phyloP scores from a whole-genome alignment of 2,113 vertebrate species.

The Pholis gunnellus region DNA sequence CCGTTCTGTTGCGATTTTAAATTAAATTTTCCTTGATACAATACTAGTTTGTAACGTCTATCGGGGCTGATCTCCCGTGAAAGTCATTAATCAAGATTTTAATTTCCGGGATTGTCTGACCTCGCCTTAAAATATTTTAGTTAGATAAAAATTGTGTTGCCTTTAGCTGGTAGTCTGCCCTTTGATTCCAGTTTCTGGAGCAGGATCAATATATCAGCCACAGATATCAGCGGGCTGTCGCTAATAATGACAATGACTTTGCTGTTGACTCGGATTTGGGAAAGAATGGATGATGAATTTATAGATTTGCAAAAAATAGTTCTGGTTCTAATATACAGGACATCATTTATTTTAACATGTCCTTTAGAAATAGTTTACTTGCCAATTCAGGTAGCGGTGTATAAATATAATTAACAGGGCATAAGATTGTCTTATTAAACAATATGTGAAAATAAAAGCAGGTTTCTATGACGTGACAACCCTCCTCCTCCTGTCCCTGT shows the following conservation, averaged over 20 bases:
- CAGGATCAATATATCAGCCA: neutral
- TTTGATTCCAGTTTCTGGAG: neutral
- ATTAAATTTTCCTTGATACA: neutral
- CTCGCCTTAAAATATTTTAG: slow-evolving; percentile 15
- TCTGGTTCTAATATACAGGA: neutral
- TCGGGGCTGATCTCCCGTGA: neutral
- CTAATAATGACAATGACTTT: neutral
- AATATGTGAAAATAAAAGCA: neutral
- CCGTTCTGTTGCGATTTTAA: neutral
- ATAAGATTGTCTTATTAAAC: neutral
- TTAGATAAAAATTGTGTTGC: slow-evolving; percentile 9
- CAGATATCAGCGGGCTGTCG: neutral
- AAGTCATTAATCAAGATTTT: slow-evolving; percentile 44
- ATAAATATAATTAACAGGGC: neutral
- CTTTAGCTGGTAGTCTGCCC: neutral
- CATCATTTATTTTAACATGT: neutral
- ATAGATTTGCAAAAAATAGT: neutral
- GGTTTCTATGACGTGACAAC: neutral
- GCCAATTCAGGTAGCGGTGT: neutral
- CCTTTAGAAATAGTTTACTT: neutral
- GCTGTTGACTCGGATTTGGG: neutral
- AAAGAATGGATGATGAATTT: neutral
- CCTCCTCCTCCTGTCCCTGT: no score
- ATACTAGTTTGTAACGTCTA: neutral
- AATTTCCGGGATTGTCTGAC: slow-evolving; percentile 53